Percentiles rank a stretch among this genome's conserved stretches.
Conservation (phyloP, 2,113 vertebrate species). For the Ornithorhynchus anatinus region DNA sequence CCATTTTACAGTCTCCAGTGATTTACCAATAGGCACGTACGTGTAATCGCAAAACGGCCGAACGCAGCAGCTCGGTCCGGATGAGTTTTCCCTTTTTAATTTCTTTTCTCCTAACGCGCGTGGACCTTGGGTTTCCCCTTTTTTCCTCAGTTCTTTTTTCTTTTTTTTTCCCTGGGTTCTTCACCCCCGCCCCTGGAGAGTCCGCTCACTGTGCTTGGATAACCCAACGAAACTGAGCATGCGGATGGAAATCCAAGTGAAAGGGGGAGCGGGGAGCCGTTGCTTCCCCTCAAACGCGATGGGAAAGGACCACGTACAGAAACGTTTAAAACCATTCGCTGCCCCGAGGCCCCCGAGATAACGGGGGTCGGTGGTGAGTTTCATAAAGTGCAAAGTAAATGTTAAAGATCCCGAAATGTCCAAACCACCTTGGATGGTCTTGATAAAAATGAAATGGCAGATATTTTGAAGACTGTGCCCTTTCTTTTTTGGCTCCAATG, state of each 20-base stretch:
- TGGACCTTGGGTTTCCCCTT: no score
- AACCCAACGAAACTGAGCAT: slow-evolving; percentile 22
- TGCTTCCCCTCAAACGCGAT: slow-evolving; percentile 23
- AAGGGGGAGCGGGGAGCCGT: no score
- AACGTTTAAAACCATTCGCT: slow-evolving; percentile 36
- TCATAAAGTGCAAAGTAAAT: slow-evolving; percentile 79
- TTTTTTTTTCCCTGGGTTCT: not conserved
- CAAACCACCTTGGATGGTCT: slow-evolving; percentile 27
- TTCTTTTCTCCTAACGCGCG: no score
- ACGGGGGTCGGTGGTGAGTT: slow-evolving; percentile 22
- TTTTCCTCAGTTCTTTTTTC: not conserved
- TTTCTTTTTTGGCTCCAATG: slow-evolving; percentile 75
- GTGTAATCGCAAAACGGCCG: no score
- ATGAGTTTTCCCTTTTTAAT: no score
- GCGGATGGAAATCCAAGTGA: slow-evolving; percentile 17
- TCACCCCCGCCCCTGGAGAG: slow-evolving; percentile 4
- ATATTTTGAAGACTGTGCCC: slow-evolving; percentile 39
- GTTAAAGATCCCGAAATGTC: slow-evolving; percentile 46
- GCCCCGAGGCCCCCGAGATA: not conserved
- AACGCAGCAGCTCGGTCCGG: no score
- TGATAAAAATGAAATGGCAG: slow-evolving; percentile 56
- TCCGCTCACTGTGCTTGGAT: slow-evolving; percentile 23
- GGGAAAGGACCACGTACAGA: slow-evolving; percentile 19
- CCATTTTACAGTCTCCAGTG: no score
- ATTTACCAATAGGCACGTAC: no score